Conservation (phyloP, 92 coral and sea anemone species). For the Zoanthus solanderi region DNA sequence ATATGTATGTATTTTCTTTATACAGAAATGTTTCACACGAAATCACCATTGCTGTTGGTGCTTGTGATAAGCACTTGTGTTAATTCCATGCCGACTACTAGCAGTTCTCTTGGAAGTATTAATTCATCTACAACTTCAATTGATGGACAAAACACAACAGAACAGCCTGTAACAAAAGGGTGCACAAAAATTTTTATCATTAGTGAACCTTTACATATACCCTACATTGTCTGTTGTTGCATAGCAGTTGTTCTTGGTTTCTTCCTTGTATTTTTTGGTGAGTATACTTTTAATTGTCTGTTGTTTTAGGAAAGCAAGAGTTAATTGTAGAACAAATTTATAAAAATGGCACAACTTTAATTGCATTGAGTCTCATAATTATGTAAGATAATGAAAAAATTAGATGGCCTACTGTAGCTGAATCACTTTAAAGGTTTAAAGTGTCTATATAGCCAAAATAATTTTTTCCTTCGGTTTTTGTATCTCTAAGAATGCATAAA, state of each 20-base stretch:
- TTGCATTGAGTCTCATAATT: too few species aligned
- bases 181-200: slow-evolving; percentile 32
- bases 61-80: background rate
- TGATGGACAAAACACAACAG: slow-evolving; percentile 7
- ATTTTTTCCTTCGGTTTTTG: too few species aligned
- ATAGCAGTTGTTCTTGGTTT: slow-evolving; percentile 28
- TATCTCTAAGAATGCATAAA: too few species aligned
- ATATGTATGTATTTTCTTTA: background rate
- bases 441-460: too few species aligned
- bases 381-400: too few species aligned
- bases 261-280: slow-evolving; percentile 34
- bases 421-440: too few species aligned
- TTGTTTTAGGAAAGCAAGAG: background rate
- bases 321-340: too few species aligned
- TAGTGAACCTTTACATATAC: slow-evolving; percentile 17
- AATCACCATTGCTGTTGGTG: background rate
- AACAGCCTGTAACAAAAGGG: background rate
- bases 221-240: slow-evolving; percentile 29
- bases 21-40: slow-evolving; percentile 1
- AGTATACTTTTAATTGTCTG: background rate
- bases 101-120: background rate
- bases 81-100: slow-evolving; percentile 17
- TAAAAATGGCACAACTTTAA: too few species aligned
- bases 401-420: too few species aligned
- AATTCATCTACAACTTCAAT: background rate